Percentiles rank a stretch among this genome's conserved stretches.
phyloP scores from a whole-genome alignment of 2,888 invertebrate species.

The Mythimna albipuncta region DNA sequence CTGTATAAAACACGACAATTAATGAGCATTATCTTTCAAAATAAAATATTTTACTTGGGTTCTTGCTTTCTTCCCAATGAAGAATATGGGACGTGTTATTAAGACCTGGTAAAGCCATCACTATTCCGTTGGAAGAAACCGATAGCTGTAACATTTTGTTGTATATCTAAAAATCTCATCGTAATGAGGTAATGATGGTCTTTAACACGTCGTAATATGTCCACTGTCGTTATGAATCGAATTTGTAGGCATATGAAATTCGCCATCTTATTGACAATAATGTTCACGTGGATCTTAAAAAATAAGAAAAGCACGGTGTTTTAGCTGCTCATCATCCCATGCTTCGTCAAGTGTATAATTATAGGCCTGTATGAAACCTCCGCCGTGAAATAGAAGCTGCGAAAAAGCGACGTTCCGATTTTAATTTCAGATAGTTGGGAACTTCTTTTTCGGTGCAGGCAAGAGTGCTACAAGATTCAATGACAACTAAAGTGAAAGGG shows the following conservation, averaged over 20 bases:
- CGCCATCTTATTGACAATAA: not conserved
- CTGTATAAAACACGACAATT: conserved; percentile 77
- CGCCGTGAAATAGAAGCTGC: conserved; percentile 13
- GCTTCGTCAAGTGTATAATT: conserved; percentile 44
- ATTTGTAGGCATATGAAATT: not conserved
- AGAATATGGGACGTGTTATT: not conserved
- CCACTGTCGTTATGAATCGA: not conserved
- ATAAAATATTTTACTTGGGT: not conserved
- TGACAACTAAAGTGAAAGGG: conserved; percentile 41
- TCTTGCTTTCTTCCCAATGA: not conserved
- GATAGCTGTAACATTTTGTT: not conserved
- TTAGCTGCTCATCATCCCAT: conserved; percentile 45
- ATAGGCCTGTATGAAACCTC: conserved; percentile 27
- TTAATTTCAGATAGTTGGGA: conserved; percentile 12
- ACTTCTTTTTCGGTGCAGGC: not conserved
- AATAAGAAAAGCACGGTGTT: conserved; percentile 37
- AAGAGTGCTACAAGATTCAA: conserved; percentile 25
- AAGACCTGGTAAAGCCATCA: not conserved
- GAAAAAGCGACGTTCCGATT: conserved; percentile 14
- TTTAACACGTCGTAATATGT: not conserved
- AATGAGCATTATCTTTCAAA: not conserved
- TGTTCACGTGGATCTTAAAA: conserved; percentile 29
- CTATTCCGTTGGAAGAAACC: not conserved
- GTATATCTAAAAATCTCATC: conserved; percentile 2
- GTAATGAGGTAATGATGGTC: conserved; percentile 10